Percentiles rank a stretch among this genome's conserved stretches.
Evolutionary conservation across 1,140 invertebrate genomes (phyloP).

Genomic region (roundworm (Caenorhabditis elegans)): WBcel235 BX284603.4:8478501-8479000

Average conservation of each 20-base stretch:
- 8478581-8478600: constrained; percentile 76
- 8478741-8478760: too few species aligned
- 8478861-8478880: too few species aligned
- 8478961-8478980: constrained; percentile 76
- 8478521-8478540: constrained; percentile 42
- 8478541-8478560: constrained; percentile 38
- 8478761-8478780: too few species aligned
- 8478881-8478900: constrained; percentile 76
- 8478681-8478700: too few species aligned
- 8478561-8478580: constrained; percentile 72
- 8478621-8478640: constrained; percentile 75
- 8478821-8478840: too few species aligned
- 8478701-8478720: too few species aligned
- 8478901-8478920: constrained; percentile 75
- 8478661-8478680: neutral
- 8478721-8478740: too few species aligned
- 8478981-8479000: constrained; percentile 40
- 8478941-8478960: constrained; percentile 80
- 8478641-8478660: constrained; percentile 71
- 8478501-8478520: constrained; percentile 45
- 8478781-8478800: too few species aligned
- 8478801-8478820: too few species aligned
- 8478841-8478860: too few species aligned
- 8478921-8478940: constrained; percentile 71
- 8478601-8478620: constrained; percentile 78